Evolutionary conservation across 2,113 vertebrate species (phyloP).

Genomic region (Neomonachus schauinslandi): DNA sequence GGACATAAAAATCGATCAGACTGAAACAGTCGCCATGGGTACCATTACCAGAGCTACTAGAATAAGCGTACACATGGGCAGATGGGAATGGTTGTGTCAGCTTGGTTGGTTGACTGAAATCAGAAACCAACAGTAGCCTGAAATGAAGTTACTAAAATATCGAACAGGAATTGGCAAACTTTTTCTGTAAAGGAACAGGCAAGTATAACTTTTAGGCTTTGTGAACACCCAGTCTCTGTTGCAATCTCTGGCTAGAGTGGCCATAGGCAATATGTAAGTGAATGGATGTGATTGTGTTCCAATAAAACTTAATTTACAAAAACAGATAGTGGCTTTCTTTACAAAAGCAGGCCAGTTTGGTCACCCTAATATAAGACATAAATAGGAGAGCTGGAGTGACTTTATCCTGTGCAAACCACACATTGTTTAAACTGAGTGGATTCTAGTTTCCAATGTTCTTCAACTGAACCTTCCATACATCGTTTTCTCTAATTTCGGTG

Average conservation of each 20-base stretch:
- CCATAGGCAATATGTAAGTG: background rate
- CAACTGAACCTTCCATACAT: background rate
- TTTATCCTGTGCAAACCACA: background rate
- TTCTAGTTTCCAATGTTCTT: background rate
- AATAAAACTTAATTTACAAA: background rate
- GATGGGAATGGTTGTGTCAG: background rate
- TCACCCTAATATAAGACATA: too few relatives aligned
- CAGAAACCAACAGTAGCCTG: background rate
- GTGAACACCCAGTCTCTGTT: background rate
- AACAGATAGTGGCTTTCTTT: background rate
- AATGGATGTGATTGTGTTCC: background rate
- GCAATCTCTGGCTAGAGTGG: background rate
- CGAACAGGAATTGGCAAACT: too few relatives aligned
- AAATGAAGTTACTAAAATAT: background rate
- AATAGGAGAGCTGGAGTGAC: background rate
- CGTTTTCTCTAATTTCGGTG: background rate
- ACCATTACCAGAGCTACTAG: background rate
- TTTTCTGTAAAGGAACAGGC: background rate
- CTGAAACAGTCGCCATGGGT: background rate
- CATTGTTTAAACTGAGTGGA: background rate
- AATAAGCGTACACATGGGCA: fast-evolving
- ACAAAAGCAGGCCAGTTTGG: background rate
- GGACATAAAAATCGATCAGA: background rate
- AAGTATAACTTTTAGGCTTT: background rate
- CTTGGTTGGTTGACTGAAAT: background rate